A percentile compares a stretch with the other conserved stretches of the same genome.
These are phyloP conservation scores for Lateolabrax maculatus DNA, from an alignment of 2,797 vertebrate genomes.

Conservation along the genomic window DNA sequence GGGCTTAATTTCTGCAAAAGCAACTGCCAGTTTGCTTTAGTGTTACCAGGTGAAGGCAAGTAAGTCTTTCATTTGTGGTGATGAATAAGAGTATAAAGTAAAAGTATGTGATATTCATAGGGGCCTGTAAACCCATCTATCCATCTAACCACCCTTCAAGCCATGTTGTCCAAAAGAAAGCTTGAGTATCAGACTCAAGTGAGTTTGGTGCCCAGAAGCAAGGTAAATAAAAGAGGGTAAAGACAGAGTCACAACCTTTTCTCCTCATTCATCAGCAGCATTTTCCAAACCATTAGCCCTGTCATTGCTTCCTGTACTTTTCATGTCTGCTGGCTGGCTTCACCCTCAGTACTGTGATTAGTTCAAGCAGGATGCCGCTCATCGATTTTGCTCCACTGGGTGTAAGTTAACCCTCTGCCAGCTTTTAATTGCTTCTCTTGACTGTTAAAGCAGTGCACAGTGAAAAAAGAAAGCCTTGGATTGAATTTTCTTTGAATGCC, in stretches of 20 bases:
- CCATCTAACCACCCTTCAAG: conserved; percentile 17
- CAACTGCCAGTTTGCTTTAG: conserved; percentile 42
- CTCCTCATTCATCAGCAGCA: conserved; percentile 76
- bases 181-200: conserved; percentile 24
- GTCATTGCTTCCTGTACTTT: conserved; percentile 82
- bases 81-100: conserved; percentile 10
- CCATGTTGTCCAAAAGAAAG: conserved; percentile 9
- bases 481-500: conserved; percentile 37
- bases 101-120: conserved; percentile 10
- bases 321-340: conserved; percentile 75
- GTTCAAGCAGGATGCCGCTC: conserved; percentile 77
- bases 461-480: background rate
- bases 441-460: conserved; percentile 63
- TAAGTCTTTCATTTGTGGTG: conserved; percentile 5
- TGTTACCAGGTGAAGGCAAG: conserved; percentile 36
- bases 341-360: conserved; percentile 76
- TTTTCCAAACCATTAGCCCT: conserved; percentile 83
- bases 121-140: conserved; percentile 9
- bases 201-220: conserved; percentile 29
- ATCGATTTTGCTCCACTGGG: conserved; percentile 79
- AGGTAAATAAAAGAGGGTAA: conserved; percentile 67
- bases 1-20: conserved; percentile 62
- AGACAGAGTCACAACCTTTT: conserved; percentile 61
- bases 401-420: conserved; percentile 81
- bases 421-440: conserved; percentile 81